Evolutionary conservation across 2,113 vertebrate species (phyloP), one percentile per base, ranked within the genome.

Genomic region (Anhinga anhinga): DNA sequence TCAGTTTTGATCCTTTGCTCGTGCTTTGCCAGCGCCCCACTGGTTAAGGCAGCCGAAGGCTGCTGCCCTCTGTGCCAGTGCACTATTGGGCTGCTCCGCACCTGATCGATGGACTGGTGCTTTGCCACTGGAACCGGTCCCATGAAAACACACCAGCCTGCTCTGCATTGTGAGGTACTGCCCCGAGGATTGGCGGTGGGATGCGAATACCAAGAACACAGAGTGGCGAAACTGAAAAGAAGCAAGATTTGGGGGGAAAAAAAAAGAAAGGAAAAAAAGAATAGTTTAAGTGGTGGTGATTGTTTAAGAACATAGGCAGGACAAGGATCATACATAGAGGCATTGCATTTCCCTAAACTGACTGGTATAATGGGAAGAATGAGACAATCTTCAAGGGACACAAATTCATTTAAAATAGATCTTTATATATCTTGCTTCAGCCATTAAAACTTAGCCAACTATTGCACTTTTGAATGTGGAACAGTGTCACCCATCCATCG

Each of bases 361-460:
- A 45, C 63, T 67, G 32, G 6, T 53, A 17, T 66, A 91, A 74
- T 47, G 89, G 86, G 73, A 50, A 78, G 70, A 94, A 82, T 58
- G 69, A 91, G 95, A 82, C 69, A 79, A 32, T 90, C 70, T 92
- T 86, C 62, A 80, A 63, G 83, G 45, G 55, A 66, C 59, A 40
- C 82, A 88, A 77, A 66, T 71, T 90, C 93, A 73, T 10, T 95
- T 95, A 83, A 95, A 93, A 66, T 8, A 88, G 50, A 81, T 96
- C 94, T 91, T 94, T 95, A 47, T 95, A 10, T 49, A 74, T 40
- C 47, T 91, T 76, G 53, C 67, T 95, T 74, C 62, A 94, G 74
- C 82, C 96, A 82, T 94, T 91, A 95, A 94, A 96, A 80, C 84
- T 38, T 50, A 56, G 78, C 78, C 91, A 96, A 56, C 87, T 96